Conservation (phyloP, 2,113 vertebrate genomes). For the Mungos mungo region DNA sequence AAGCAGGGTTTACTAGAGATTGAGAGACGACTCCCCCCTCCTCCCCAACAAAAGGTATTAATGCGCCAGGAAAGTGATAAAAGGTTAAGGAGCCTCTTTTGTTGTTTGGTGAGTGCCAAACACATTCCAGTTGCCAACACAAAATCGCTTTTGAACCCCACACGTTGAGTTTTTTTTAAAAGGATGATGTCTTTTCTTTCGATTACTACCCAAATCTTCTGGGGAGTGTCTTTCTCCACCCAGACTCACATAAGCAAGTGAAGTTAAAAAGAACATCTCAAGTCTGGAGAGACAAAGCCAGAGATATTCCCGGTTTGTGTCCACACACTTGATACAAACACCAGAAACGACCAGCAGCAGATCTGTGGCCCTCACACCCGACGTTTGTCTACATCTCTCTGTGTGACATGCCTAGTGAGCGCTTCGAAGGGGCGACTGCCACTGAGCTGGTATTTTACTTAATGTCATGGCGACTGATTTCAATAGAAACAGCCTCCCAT, state of each 20-base stretch:
- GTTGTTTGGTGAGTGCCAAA: neutral
- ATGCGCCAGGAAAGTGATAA: neutral
- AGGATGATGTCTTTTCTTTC: neutral
- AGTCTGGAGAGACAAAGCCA: neutral
- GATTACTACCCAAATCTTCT: neutral
- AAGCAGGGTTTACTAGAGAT: neutral
- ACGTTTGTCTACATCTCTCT: neutral
- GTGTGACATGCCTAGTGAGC: accelerated
- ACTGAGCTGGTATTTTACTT: neutral
- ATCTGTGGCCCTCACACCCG: neutral
- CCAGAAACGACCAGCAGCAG: neutral
- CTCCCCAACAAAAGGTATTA: neutral
- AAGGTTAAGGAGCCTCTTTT: neutral
- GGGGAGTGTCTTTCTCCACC: neutral
- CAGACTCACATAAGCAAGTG: neutral
- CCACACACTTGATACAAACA: neutral
- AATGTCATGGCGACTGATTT: neutral
- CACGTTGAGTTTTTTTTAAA: neutral
- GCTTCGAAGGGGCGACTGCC: neutral
- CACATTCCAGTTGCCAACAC: neutral
- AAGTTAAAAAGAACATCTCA: neutral
- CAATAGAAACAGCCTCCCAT: neutral
- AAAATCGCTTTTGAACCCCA: neutral
- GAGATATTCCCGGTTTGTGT: neutral
- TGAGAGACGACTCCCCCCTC: neutral